phyloP scores from a whole-genome alignment of 2,113 vertebrate species.

The Myotis lucifugus region DNA sequence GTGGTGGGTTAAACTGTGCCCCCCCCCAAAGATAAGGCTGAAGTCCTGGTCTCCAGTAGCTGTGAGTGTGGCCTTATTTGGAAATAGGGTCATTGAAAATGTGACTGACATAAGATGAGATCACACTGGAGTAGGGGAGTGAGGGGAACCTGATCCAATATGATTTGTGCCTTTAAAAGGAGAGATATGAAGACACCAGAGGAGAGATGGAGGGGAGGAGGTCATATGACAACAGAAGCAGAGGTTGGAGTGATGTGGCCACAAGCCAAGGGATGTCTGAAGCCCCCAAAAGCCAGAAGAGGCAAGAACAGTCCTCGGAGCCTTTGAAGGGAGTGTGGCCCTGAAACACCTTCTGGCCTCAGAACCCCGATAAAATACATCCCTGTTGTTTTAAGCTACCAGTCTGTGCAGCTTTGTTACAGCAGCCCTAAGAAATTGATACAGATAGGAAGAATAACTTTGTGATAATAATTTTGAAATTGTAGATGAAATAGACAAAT shows the following conservation, averaged over 20 bases:
- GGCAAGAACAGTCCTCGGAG: too few species aligned
- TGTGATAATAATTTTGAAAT: neutral
- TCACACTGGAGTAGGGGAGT: neutral
- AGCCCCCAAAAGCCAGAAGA: neutral
- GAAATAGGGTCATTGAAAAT: neutral
- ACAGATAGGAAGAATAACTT: neutral
- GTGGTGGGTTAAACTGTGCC: neutral
- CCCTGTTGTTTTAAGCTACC: too few species aligned
- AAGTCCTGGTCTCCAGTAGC: neutral
- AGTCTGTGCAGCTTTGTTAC: neutral
- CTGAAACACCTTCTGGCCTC: neutral
- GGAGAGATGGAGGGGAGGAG: neutral
- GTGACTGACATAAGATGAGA: neutral
- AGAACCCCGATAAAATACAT: neutral
- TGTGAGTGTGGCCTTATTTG: neutral
- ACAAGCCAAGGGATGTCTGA: neutral
- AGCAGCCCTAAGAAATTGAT: neutral
- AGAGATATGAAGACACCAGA: neutral
- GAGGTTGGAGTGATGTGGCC: neutral
- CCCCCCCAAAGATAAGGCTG: too few species aligned
- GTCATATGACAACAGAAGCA: neutral
- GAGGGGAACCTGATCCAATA: neutral
- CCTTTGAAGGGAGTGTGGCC: accelerated
- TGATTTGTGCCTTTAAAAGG: neutral
- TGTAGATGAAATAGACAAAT: neutral